A percentile compares a stretch with the other conserved stretches of the same genome.
Evolutionary conservation across 2,888 invertebrate genomes (phyloP).

Genomic region (Xiphydria camelus): DNA sequence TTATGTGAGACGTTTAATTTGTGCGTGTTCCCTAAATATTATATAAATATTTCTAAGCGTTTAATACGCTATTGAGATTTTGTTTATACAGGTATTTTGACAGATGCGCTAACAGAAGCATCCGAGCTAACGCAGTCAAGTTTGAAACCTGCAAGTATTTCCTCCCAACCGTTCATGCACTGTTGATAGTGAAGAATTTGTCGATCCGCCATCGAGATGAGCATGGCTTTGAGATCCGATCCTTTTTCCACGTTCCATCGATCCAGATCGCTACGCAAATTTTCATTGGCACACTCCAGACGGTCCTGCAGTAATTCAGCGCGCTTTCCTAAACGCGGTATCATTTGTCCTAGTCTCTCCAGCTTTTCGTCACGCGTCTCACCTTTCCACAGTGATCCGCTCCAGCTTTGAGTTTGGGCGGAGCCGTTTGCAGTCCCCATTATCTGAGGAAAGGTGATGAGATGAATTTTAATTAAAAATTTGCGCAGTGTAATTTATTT

Average conservation of each 20-base stretch:
- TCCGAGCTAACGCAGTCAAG: slow-evolving; percentile 42
- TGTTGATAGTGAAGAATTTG: slow-evolving; percentile 70
- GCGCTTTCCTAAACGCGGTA: slow-evolving; percentile 61
- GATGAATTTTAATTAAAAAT: slow-evolving; percentile 13
- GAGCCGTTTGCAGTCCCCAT: slow-evolving; percentile 33
- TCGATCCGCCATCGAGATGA: slow-evolving; percentile 66
- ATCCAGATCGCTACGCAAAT: slow-evolving; percentile 68
- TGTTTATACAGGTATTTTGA: slow-evolving; percentile 37
- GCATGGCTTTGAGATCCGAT: slow-evolving; percentile 65
- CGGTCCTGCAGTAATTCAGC: slow-evolving; percentile 65
- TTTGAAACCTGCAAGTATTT: slow-evolving; percentile 53
- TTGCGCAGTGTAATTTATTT: slow-evolving; percentile 14
- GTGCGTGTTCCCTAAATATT: too few species aligned
- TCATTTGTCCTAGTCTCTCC: slow-evolving; percentile 54
- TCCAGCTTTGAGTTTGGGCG: slow-evolving; percentile 48
- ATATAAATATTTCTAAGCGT: too few species aligned
- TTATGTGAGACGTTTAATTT: too few species aligned
- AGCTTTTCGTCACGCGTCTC: slow-evolving; percentile 64
- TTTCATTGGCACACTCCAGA: slow-evolving; percentile 71
- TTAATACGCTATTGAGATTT: too few species aligned
- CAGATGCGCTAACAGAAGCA: slow-evolving; percentile 30
- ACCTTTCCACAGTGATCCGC: slow-evolving; percentile 64
- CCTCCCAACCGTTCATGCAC: slow-evolving; percentile 63
- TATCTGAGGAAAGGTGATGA: slow-evolving; percentile 35
- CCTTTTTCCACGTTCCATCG: slow-evolving; percentile 71